These are phyloP conservation scores for Donacobius atricapilla DNA, from an alignment of 2,113 vertebrate species.

Conservation along the genomic window DNA sequence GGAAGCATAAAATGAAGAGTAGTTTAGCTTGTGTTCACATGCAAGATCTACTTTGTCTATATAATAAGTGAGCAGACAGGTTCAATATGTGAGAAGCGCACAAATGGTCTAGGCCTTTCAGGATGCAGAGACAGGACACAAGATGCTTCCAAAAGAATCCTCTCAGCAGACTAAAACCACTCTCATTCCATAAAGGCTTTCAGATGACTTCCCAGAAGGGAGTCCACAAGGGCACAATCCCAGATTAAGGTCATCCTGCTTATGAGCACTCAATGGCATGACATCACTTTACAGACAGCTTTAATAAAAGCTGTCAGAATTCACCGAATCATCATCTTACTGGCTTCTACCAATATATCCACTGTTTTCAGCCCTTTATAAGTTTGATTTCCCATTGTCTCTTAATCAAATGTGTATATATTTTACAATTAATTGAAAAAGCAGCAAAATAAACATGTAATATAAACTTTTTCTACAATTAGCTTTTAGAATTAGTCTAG, in stretches of 20 bases:
- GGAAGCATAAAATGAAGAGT: not conserved
- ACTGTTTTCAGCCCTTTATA: not conserved
- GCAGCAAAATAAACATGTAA: not conserved
- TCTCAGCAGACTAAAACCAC: slow-evolving; percentile 4
- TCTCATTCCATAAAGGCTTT: not conserved
- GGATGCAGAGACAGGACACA: not conserved
- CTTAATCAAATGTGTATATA: not conserved
- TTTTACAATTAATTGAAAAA: not conserved
- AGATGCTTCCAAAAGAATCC: not conserved
- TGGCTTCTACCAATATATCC: not conserved
- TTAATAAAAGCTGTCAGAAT: not conserved
- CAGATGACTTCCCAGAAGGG: not conserved
- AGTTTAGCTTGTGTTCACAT: not conserved
- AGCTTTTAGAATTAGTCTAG: not conserved
- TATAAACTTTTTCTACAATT: not conserved
- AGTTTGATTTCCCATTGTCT: not conserved
- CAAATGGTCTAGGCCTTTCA: not conserved
- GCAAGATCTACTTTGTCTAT: not conserved
- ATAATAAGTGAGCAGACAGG: not conserved
- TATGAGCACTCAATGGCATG: not conserved
- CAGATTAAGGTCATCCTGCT: not conserved
- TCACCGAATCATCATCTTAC: not conserved
- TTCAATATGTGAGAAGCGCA: not conserved
- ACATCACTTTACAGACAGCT: not conserved
- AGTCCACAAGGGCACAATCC: not conserved